Base-by-base conservation (phyloP, 2,797 vertebrate species). In the Lindbergichthys nudifrons region DNA sequence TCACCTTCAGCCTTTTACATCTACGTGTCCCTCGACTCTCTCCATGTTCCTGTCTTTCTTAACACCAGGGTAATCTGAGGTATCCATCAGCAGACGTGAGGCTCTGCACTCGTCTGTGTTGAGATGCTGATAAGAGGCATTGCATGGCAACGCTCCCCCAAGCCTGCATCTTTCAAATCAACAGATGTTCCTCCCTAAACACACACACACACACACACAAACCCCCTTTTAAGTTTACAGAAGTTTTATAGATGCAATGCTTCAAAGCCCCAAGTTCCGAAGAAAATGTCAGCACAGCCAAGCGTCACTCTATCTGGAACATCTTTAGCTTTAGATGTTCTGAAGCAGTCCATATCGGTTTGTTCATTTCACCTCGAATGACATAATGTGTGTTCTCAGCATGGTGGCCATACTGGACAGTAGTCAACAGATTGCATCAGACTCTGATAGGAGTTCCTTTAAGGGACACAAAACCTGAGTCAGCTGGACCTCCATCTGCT, bases 151-250 rank as follows among this genome's bases (percentile, higher is more conserved):
- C 82, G 8, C 87, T 88, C 74, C 86, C 83, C 74, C 77, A 81
- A 82, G 86, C 87, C 84, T 86, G 86, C 87, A 89, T 91, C 90
- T 88, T 83, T 83, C 70, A 90, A 82, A 90, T 92, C 91, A 92
- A 92, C 92, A 92, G 91, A 92, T 93, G 90, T 89, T 91, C 77
- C 75, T 66, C 64, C 56, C 64, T 83, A 68, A 84, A 73, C 66
- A 70, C 14, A 59, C 50, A 48, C 74, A 75, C 36, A 73, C 72
- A 71, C 42, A 75, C 65, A 68, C 47, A 56, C 56, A 84, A 47
- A 23, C 70, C 67, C 62, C 18, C 75, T 86, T 86, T 86, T 75
- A 82, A 88, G 79, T 92, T 91, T 85, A 84, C 72, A 82, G 80
- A 89, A 84, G 75, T 91, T 89, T 87, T 80, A 80, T 64, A 80